A percentile compares a stretch with the other conserved stretches of the same genome.
Evolutionary conservation across 2,113 vertebrate genomes (phyloP).

Genomic region (Pardalotus punctatus): DNA sequence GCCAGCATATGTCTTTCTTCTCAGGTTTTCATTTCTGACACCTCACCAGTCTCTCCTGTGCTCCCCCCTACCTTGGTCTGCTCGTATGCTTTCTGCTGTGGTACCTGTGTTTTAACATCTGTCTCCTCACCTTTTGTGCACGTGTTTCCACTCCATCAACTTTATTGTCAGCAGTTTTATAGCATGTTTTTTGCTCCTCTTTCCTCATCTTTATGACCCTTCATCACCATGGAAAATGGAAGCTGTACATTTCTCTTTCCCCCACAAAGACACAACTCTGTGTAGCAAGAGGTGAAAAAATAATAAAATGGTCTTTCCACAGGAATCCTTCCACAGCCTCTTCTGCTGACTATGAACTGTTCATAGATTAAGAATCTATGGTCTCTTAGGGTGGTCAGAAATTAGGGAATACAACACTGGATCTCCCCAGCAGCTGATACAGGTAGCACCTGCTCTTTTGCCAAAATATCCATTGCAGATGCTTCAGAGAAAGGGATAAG

Average conservation of each 20-base stretch:
- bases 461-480: not conserved
- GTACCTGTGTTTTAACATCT: not conserved
- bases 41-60: not conserved
- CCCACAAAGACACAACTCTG: not conserved
- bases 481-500: not conserved
- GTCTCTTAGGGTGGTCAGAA: not conserved
- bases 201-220: not conserved
- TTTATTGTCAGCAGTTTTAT: not conserved
- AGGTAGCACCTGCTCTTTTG: not conserved
- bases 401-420: not conserved
- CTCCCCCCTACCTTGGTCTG: not conserved
- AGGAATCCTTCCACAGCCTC: not conserved
- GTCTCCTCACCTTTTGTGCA: not conserved
- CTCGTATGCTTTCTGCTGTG: not conserved
- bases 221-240: constrained; percentile 5
- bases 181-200: not conserved
- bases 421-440: not conserved
- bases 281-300: not conserved
- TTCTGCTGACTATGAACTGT: not conserved
- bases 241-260: not conserved
- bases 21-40: not conserved
- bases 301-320: not conserved
- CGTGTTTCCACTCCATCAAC: not conserved
- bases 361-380: not conserved
- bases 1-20: not conserved